Evolutionary conservation across 2,113 vertebrate genomes (phyloP).

Genomic region (Psittacara wagleri): DNA sequence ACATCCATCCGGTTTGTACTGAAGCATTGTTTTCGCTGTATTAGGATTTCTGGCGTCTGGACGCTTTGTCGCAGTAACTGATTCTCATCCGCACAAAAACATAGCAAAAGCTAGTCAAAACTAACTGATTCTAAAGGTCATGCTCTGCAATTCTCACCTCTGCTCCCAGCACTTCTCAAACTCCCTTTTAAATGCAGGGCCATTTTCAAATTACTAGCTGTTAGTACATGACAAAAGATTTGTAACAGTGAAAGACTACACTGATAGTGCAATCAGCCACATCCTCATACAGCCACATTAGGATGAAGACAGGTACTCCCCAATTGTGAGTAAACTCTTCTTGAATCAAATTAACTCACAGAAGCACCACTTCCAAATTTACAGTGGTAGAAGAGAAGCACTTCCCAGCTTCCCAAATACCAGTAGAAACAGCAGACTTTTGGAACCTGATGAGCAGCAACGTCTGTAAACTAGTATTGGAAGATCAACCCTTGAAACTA

Average conservation of each 20-base stretch:
- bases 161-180: background rate
- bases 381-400: background rate
- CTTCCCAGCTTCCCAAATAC: background rate
- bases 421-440: background rate
- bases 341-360: background rate
- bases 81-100: background rate
- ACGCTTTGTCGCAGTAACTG: background rate
- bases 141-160: background rate
- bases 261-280: background rate
- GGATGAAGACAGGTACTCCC: background rate
- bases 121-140: background rate
- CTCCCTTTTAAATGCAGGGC: background rate
- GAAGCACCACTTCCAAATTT: background rate
- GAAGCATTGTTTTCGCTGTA: background rate
- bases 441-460: background rate
- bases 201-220: background rate
- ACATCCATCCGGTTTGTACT: background rate
- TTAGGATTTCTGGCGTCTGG: fast-evolving
- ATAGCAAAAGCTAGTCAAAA: background rate
- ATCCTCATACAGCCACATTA: background rate
- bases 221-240: background rate
- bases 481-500: background rate
- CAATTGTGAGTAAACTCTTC: background rate
- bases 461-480: background rate
- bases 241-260: background rate